Base-by-base conservation (phyloP, 2,797 vertebrate genomes). In the Lagocephalus sceleratus region DNA sequence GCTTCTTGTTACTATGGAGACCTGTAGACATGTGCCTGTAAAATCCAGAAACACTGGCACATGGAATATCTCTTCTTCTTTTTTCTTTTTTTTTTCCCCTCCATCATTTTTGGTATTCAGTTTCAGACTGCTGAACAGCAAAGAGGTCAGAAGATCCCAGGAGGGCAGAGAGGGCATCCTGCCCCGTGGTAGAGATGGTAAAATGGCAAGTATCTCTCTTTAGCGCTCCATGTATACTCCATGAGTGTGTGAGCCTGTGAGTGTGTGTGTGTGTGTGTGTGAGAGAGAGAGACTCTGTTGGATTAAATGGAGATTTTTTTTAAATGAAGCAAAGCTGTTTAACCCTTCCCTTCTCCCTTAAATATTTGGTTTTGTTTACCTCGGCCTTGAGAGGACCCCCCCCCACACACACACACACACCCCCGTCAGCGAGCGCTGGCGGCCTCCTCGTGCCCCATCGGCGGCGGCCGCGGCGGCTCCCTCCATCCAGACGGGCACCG, bases 401-500 rank as follows among this genome's bases (percentile, higher is more conserved):
- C 12, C 63, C 71, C 60, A 60, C 69, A 66, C 61, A 64, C 20
- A 62, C n/a, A n/a, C n/a, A n/a, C n/a, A n/a, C n/a, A 60, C 39
- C 38, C 67, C 62, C 51, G 51, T 62, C 63, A 67, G 61, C 43
- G 47, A 56, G 32, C 32, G 32, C 3, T 20, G 14, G 60, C 51
- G 59, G 75, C 72, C 56, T 69, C 71, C 66, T 44, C 6, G 55
- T 70, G 63, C 67, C 60, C 63, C 57, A 66, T 51, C 68, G 48
- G 60, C 75, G 61, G 78, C 54, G 48, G 68, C 72, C 71, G 72
- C 65, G 80, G 58, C 57, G 48, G 76, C 74, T 67, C 71, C 69
- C 82, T 78, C 66, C 73, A 75, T 83, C 79, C 79, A 88, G 85
- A 85, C 81, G 86, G 88, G 89, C 88, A 90, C 78, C 59, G 85